Base-by-base conservation (phyloP, 2,113 vertebrate genomes). In the Ptychochromis oligacanthus region DNA sequence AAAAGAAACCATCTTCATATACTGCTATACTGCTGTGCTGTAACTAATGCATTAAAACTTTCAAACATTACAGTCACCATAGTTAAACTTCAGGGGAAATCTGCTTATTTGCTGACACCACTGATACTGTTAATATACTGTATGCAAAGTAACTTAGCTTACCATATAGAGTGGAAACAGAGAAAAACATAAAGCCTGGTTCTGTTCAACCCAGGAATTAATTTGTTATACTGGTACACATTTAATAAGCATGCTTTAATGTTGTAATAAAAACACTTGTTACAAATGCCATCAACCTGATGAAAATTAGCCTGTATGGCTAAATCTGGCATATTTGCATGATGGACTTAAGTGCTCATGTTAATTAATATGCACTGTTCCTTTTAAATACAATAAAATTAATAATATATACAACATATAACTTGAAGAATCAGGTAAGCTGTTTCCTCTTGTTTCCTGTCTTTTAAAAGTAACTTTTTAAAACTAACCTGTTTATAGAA, bases 81-180 rank as follows among this genome's bases (percentile, higher is more conserved):
- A 8, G 17, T 31, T 52, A 52, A 72, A 72, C 26, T 72, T 17
- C 17, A 54, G 0, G 0, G 46, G 18, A 52, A 72, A 54, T 72
- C 46, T 72, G 67, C 46, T 54, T 72, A 72, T 72, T 72, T 72
- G 67, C 46, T n/a, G 67, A 72, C 26, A 72, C 67, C 26, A 72
- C 26, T 72, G 46, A 34, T 54, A 72, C 11, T 54, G 67, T 54
- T 72, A 72, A 72, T 14, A 54, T 54, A 46, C 2, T 7, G 2
- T 46, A 54, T 54, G 17, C 43, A 52, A 52, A 15, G 26, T 24
- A 14, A 10, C 67, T 31, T 20, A 4, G 1, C 26, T 54, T 49
- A 14, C 18, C 67, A 72, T 3, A 72, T 54, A 54, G 26, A 72
- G 46, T 52, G 26, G 18, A 72, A 72, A 54, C 46, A 31, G 2